Conservation (phyloP, 2,888 invertebrate genomes). For the Drosophila mulleri region DNA sequence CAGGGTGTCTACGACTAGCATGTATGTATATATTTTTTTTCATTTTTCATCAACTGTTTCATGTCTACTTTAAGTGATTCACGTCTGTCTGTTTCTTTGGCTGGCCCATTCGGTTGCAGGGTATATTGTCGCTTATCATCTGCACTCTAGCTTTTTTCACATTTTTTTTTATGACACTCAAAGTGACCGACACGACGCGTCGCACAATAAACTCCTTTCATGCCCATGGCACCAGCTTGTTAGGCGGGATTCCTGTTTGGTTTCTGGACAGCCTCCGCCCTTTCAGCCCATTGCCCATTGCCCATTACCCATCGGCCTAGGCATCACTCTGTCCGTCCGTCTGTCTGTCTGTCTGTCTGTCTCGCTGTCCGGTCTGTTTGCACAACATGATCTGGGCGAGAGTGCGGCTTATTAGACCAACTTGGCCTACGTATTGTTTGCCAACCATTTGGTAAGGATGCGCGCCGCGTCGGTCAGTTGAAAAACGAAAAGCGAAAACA, state of each 20-base stretch:
- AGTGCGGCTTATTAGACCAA: constrained; percentile 80
- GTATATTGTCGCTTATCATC: not conserved
- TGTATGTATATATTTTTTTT: too few relatives aligned
- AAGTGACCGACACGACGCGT: constrained; percentile 74
- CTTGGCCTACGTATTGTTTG: constrained; percentile 65
- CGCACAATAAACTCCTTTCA: constrained; percentile 81
- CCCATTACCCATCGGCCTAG: constrained; percentile 6
- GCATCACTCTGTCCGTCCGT: not conserved
- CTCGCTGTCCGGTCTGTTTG: constrained; percentile 59
- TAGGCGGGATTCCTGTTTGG: constrained; percentile 68
- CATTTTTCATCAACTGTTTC: too few relatives aligned
- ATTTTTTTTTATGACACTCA: constrained; percentile 75
- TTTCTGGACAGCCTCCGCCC: constrained; percentile 18
- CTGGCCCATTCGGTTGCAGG: not conserved
- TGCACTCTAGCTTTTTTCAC: not conserved
- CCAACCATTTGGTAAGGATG: constrained; percentile 72
- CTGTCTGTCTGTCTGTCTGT: constrained; percentile 2
- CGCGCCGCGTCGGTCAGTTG: constrained; percentile 64
- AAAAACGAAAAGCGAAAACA: constrained; percentile 32
- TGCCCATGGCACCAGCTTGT: constrained; percentile 68
- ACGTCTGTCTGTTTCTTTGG: too few relatives aligned
- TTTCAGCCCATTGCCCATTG: constrained; percentile 3
- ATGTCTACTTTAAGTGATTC: too few relatives aligned
- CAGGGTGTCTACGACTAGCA: not conserved
- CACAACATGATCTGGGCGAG: constrained; percentile 76